These are phyloP conservation scores for Volucella bombylans DNA, from an alignment of 2,888 invertebrate species.

Conservation along the genomic window DNA sequence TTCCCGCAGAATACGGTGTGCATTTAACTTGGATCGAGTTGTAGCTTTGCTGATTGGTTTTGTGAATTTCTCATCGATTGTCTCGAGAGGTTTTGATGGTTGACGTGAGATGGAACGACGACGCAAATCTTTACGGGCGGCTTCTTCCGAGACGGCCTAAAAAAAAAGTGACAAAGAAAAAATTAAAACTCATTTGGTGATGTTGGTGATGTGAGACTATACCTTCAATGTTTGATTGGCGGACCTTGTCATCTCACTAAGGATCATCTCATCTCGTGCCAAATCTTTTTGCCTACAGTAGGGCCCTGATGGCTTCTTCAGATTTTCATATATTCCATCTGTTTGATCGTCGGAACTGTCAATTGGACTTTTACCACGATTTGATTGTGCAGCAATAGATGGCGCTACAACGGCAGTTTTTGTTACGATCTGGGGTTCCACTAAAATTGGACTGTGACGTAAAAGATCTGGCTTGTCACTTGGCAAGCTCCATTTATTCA, in stretches of 20 bases:
- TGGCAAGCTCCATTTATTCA: constrained; percentile 79
- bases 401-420: constrained; percentile 61
- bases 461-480: constrained; percentile 81
- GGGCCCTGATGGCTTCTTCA: constrained; percentile 63
- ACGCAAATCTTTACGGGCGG: constrained; percentile 81
- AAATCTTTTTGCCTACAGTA: constrained; percentile 80
- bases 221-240: constrained; percentile 85
- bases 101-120: constrained; percentile 79
- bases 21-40: constrained; percentile 78
- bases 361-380: constrained; percentile 55
- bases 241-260: constrained; percentile 85
- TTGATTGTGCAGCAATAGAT: constrained; percentile 51
- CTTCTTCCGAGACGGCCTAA: constrained; percentile 84
- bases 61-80: constrained; percentile 80
- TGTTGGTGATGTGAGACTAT: constrained; percentile 21
- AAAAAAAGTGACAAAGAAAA: background rate
- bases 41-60: constrained; percentile 77
- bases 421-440: constrained; percentile 74
- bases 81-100: constrained; percentile 80
- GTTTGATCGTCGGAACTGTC: constrained; percentile 55
- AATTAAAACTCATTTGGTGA: background rate
- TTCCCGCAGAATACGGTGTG: constrained; percentile 71
- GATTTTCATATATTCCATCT: constrained; percentile 67
- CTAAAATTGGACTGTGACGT: constrained; percentile 79
- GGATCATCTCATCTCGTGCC: constrained; percentile 82